A percentile compares a stretch with the other conserved stretches of the same genome.
These are phyloP conservation scores for Climacteris rufus DNA, from an alignment of 2,113 vertebrate species.

Conservation along the genomic window DNA sequence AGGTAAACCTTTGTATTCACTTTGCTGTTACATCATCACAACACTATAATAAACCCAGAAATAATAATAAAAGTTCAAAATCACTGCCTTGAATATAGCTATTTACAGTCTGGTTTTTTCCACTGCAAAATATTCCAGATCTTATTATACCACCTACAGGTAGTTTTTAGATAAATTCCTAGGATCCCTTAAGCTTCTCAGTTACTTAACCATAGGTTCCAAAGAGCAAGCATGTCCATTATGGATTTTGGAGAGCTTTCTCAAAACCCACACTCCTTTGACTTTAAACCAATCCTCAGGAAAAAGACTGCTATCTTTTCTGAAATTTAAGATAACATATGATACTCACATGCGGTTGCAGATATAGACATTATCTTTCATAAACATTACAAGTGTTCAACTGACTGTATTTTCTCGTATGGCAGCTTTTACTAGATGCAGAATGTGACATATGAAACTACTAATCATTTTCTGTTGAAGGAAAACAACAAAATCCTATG, in stretches of 20 bases:
- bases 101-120: neutral
- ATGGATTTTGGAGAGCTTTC: neutral
- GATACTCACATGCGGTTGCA: neutral
- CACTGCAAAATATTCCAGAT: conserved; percentile 39
- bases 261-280: neutral
- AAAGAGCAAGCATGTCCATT: neutral
- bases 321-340: neutral
- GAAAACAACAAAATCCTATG: neutral
- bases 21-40: neutral
- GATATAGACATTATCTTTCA: neutral
- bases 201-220: neutral
- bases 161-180: conserved; percentile 29
- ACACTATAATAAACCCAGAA: neutral
- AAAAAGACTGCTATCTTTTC: neutral
- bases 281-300: neutral
- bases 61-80: neutral
- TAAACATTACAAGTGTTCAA: neutral
- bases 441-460: neutral
- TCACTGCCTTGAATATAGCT: neutral
- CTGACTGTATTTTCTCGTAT: neutral
- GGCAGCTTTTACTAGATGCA: neutral
- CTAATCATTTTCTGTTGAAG: neutral
- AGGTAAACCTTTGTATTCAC: neutral
- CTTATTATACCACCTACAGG: conserved; percentile 63
- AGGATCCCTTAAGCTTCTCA: neutral